Conservation (phyloP, 1,140 invertebrate species). For the Homalodisca vitripennis region DNA sequence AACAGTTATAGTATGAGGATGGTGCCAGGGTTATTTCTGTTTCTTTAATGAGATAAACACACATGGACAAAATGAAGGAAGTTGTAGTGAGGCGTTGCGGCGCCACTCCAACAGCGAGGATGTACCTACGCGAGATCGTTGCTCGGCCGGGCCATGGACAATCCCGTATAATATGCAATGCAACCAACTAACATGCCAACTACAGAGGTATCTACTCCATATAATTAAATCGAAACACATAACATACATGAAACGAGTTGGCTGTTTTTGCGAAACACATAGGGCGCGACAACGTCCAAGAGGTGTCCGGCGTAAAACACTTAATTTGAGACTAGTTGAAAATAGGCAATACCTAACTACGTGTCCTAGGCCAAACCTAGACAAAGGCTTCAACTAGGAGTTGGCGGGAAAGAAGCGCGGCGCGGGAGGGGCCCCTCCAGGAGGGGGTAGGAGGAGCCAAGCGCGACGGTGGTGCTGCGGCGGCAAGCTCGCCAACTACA, state of each 20-base stretch:
- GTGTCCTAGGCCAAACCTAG: not conserved
- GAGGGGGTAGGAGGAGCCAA: not conserved
- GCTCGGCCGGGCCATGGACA: no score
- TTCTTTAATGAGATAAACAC: no score
- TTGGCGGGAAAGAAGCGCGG: not conserved
- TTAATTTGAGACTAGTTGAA: no score
- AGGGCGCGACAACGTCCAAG: not conserved
- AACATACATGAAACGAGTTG: not conserved
- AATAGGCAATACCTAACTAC: not conserved
- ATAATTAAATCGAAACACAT: not conserved
- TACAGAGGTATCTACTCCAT: not conserved
- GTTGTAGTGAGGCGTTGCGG: no score
- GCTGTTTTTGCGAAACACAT: not conserved
- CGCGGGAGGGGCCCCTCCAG: not conserved
- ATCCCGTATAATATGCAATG: no score
- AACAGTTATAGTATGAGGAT: no score
- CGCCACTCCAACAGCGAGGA: no score
- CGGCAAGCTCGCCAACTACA: not conserved
- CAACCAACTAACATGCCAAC: not conserved
- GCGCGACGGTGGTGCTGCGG: not conserved
- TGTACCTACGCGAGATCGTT: no score
- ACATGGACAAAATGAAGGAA: no score
- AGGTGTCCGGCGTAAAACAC: no score
- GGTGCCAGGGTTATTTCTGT: no score
- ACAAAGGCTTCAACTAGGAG: not conserved